Base-by-base conservation (phyloP, 2,888 invertebrate species). In the Cataglyphis livida region DNA sequence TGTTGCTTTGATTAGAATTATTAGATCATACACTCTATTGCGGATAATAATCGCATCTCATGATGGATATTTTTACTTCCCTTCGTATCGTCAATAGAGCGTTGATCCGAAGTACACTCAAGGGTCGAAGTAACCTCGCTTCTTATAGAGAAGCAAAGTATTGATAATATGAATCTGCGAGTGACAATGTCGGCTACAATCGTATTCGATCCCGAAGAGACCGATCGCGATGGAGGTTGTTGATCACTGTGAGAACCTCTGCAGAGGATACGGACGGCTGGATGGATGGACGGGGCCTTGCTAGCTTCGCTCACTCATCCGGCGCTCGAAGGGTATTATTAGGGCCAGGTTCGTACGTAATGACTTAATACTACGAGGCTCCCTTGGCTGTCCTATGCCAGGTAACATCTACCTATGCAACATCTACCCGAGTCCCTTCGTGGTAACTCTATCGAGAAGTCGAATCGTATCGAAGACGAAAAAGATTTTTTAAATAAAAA, bases 331-430 rank as follows among this genome's bases (percentile, higher is more conserved):
- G 92, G 92, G 92, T 92, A 93, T 92, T 92, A 92, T 92, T 92
- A 92, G 92, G 91, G 90, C 87, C 88, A 88, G 91, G 89, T 87
- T 91, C 90, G 91, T 89, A 90, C 91, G 90, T 92, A 92, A 92
- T 92, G 92, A 92, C 92, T 92, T 92, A 92, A 92, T 92, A 92
- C 92, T 90, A 92, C 93, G 90, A 90, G 91, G 86, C 88, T 91
- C 90, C 89, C 90, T 90, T 91, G 87, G 91, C 88, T 91, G 89
- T 84, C 90, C 90, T 89, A 90, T 87, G 86, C 88, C 86, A 86
- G 82, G n/a, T 28, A 90, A 90, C 88, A 85, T 89, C 92, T 87
- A 86, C 86, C 89, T 86, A 89, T 86, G 85, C 86, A 73, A 38
- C 3, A 12, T 35, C 35, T 6, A 35, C 66, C 65, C 84, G 57